Evolutionary conservation across 2,113 vertebrate species (phyloP), one percentile per base, ranked within the genome.

Genomic region (Eurypyga helias): DNA sequence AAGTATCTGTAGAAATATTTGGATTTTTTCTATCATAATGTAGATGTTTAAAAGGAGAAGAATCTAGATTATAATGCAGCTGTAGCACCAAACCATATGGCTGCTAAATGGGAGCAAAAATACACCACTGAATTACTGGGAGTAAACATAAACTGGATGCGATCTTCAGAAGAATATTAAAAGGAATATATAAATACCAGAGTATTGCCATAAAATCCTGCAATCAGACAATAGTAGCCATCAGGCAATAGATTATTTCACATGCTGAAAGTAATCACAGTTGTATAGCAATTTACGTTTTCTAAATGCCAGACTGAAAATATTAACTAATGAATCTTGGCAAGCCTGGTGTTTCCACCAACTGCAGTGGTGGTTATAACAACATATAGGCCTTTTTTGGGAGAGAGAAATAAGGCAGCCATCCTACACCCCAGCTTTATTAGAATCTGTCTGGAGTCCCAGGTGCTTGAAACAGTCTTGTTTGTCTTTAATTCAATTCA

Each of bases 1-100:
- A 96, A 98, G 97, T 98, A 97, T 98, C 97, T 98, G 97, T 98
- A 97, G 98, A 98, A 98, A 97, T 97, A 97, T 97, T 97, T 97
- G 91, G 96, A 97, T 96, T 97, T 97, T 97, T 96, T 97, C 97
- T 93, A 96, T 96, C 94, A 94, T 96, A 96, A 96, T 96, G 93
- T 96, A 96, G 95, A 94, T 96, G 84, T 94, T 95, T 94, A 87
- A 91, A 97, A 93, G 89, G 87, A 89, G 95, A 94, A 82, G 96
- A 97, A 97, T 97, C 89, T 84, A 97, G 96, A 95, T 95, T 94
- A 97, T 96, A 97, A 96, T 96, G 96, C 97, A 97, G 96, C 94
- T 97, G 95, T 96, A 97, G 96, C 73, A 96, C 95, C 89, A 96
- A 96, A 96, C 95, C 97, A 96, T 96, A 96, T 97, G 96, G 93